Percentiles rank a stretch among this genome's conserved stretches.
Evolutionary conservation across 1,140 invertebrate species (phyloP).

Genomic region (Philaenus spumarius): DNA sequence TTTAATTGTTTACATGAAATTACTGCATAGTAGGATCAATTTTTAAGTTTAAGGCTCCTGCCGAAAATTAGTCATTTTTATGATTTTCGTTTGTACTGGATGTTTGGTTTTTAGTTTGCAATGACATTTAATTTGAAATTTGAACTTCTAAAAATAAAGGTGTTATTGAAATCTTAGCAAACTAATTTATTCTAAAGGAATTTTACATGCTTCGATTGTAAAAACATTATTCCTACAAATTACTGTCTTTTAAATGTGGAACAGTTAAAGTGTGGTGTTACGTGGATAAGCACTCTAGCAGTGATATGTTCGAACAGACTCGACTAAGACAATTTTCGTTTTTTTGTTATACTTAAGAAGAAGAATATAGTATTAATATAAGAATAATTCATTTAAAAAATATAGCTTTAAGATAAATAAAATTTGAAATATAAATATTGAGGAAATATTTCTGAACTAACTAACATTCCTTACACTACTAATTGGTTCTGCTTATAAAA

Average conservation of each 20-base stretch:
- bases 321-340: neutral
- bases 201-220: neutral
- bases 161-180: neutral
- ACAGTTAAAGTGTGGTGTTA: neutral
- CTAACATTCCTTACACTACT: too few species aligned
- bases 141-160: neutral
- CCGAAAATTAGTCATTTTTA: neutral
- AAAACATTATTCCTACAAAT: slow-evolving; percentile 10
- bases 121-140: neutral
- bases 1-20: neutral
- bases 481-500: too few species aligned
- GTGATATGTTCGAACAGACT: slow-evolving; percentile 4
- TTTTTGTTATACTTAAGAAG: neutral
- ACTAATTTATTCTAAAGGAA: neutral
- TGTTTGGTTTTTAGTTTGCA: neutral
- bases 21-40: neutral
- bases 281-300: slow-evolving; percentile 2
- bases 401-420: neutral
- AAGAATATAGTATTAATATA: neutral
- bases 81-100: neutral
- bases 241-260: slow-evolving; percentile 11
- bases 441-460: neutral
- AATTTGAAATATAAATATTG: neutral
- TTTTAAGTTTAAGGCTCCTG: neutral
- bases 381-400: neutral